Evolutionary conservation across 2,888 invertebrate genomes (phyloP).

Genomic region (Pristionchus maxplancki): DNA sequence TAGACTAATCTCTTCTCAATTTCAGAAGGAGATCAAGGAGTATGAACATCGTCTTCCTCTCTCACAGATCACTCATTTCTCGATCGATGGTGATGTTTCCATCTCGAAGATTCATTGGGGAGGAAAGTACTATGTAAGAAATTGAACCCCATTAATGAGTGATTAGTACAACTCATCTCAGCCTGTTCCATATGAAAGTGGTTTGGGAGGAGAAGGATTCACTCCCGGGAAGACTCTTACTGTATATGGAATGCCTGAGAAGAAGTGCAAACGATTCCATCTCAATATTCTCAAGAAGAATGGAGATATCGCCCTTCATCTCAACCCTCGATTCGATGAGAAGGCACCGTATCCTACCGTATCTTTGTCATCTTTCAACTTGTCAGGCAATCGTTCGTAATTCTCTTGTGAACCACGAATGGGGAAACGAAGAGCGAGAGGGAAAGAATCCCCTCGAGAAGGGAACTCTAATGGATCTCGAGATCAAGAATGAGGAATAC

Average conservation of each 20-base stretch:
- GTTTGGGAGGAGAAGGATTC: conserved; percentile 74
- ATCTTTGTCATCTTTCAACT: neutral
- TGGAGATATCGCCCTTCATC: conserved; percentile 70
- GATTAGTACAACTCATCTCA: conserved; percentile 51
- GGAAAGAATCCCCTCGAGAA: conserved; percentile 70
- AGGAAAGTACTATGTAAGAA: conserved; percentile 76
- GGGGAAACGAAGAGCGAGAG: conserved; percentile 72
- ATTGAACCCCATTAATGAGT: neutral
- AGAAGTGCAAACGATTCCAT: conserved; percentile 74
- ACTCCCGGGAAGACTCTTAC: conserved; percentile 74
- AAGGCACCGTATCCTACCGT: conserved; percentile 57
- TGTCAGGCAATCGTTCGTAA: conserved; percentile 66
- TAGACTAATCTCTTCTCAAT: neutral
- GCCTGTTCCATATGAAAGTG: conserved; percentile 76
- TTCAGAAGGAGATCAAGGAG: conserved; percentile 76
- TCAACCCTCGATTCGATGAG: conserved; percentile 69
- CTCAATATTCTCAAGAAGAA: conserved; percentile 70
- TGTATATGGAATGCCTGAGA: conserved; percentile 74
- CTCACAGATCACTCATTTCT: conserved; percentile 75
- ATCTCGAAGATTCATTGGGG: conserved; percentile 76
- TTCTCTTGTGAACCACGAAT: conserved; percentile 66
- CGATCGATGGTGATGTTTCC: conserved; percentile 75
- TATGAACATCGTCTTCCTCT: conserved; percentile 76
- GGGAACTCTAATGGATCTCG: conserved; percentile 65
- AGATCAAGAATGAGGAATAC: conserved; percentile 69